phyloP scores from a whole-genome alignment of 2,797 vertebrate species.

The Picus viridis region DNA sequence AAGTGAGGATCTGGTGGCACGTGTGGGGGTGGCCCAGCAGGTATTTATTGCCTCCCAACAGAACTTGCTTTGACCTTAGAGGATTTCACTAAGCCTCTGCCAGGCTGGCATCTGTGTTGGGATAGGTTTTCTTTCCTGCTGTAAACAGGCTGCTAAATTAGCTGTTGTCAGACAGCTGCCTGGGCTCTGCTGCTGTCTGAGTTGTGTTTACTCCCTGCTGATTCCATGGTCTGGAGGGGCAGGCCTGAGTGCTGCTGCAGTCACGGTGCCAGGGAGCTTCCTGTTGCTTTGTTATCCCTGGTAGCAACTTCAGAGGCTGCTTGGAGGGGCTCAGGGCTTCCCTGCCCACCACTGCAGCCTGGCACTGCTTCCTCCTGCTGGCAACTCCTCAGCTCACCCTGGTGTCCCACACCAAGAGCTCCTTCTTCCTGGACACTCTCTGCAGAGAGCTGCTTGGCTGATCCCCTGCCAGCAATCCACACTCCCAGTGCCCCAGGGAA shows the following conservation, averaged over 20 bases:
- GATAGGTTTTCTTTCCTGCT: conserved; percentile 83
- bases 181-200: conserved; percentile 60
- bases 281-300: background rate
- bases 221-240: conserved; percentile 42
- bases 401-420: background rate
- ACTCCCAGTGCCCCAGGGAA: background rate
- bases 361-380: background rate
- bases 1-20: background rate
- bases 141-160: conserved; percentile 89
- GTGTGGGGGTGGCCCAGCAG: conserved; percentile 59
- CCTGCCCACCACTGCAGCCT: background rate
- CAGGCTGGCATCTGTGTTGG: conserved; percentile 82
- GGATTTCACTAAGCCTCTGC: conserved; percentile 86
- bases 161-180: conserved; percentile 88
- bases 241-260: background rate
- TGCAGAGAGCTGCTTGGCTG: background rate
- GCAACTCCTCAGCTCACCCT: background rate
- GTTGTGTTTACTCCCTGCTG: conserved; percentile 51
- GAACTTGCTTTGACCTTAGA: conserved; percentile 85
- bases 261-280: background rate
- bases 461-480: background rate
- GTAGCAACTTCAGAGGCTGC: background rate
- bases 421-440: background rate
- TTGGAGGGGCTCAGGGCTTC: background rate
- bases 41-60: conserved; percentile 72